Percentiles rank a stretch among this genome's conserved stretches.
Evolutionary conservation across 2,113 vertebrate species (phyloP).

Genomic region (Tyrannus savana): DNA sequence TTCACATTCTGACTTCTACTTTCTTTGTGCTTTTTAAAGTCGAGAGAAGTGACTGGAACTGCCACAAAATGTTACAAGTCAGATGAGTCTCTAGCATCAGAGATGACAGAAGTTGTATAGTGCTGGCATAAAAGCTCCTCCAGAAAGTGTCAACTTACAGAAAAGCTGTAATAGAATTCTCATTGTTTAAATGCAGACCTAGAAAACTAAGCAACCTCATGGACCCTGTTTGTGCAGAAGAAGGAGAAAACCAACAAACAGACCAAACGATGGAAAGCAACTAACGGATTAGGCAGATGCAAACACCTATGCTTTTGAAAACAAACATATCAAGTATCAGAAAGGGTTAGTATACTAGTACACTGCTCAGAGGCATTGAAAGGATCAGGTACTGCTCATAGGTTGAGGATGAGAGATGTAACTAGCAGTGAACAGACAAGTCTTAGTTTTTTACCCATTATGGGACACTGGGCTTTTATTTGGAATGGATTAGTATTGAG

Average conservation of each 20-base stretch:
- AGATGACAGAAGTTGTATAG: neutral
- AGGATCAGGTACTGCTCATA: neutral
- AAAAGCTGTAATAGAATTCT: neutral
- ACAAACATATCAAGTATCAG: conserved; percentile 1
- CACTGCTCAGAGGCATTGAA: neutral
- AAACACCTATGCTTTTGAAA: conserved; percentile 8
- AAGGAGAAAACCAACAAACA: neutral
- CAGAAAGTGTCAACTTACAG: neutral
- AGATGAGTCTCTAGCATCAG: neutral
- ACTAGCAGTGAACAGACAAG: neutral
- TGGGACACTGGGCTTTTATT: neutral
- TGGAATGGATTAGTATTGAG: neutral
- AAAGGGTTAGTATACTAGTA: neutral
- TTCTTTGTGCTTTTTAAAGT: neutral
- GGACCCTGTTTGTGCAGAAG: neutral
- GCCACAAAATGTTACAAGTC: neutral
- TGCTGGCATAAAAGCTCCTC: neutral
- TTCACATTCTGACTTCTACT: neutral
- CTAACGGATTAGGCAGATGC: neutral
- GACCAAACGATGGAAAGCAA: neutral
- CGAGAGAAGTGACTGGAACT: neutral
- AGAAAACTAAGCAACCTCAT: neutral
- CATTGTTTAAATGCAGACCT: neutral
- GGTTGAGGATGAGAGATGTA: neutral
- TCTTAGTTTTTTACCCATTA: neutral